Evolutionary conservation across 2,113 vertebrate species (phyloP), one percentile per base, ranked within the genome.

Genomic region (Heterotis niloticus): DNA sequence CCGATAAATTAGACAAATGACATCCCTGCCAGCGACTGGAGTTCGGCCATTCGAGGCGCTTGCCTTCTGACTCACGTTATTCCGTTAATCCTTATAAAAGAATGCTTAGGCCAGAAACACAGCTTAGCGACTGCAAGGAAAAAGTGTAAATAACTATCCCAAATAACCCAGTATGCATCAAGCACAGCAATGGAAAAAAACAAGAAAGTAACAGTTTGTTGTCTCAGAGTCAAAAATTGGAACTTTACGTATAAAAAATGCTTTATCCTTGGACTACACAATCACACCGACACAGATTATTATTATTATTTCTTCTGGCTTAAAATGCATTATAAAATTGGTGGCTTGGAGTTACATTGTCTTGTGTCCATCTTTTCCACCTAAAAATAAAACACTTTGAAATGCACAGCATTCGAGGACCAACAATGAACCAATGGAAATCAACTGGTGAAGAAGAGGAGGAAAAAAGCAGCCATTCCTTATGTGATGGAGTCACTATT

Each of bases 191-290:
- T 28, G 54, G 71, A 23, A 51, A 74, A 54, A 51, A 72, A 74
- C 51, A 57, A 57, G 71, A 74, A 74, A 57, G 4, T 9, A 59
- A 23, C 28, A 74, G 57, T 44, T 44, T 44, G 34, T 44, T 75
- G 74, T 75, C 26, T 26, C 59, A 64, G 51, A 51, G 20, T 75
- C 74, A 29, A 75, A 64, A 64, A 64, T 75, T 9, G 57, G 62
- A 75, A 29, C 54, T 74, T 74, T 74, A 74, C 56, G 57, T 74
- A 74, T 57, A 51, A 74, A 73, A 74, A 72, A 57, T 56, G 51
- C 71, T 57, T 74, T 23, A 57, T 74, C 54, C 24, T 74, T 51
- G 52, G 71, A 56, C 71, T 74, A 57, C 71, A 74, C 71, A 74
- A 74, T 74, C 71, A 74, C 71, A 74, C 52, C 54, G 51, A 74